Conservation (phyloP, 2,113 vertebrate genomes). For the Synodontis membranacea region DNA sequence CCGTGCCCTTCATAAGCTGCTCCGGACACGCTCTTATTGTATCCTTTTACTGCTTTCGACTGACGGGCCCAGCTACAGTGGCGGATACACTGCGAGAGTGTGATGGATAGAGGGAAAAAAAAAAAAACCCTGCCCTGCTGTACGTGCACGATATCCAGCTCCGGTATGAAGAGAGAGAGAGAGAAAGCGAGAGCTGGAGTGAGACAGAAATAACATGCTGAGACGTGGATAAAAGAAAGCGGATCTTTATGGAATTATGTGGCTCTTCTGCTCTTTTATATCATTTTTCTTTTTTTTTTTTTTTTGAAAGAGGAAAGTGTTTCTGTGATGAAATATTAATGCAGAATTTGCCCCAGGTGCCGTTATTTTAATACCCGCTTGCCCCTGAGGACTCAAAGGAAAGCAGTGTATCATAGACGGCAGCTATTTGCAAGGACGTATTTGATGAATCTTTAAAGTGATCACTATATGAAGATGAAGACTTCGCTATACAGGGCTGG, state of each 20-base stretch:
- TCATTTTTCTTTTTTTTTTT: conserved; percentile 65
- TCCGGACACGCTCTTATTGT: conserved; percentile 74
- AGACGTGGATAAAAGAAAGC: conserved; percentile 68
- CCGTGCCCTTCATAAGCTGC: conserved; percentile 70
- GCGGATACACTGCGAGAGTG: conserved; percentile 67
- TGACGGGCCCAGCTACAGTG: conserved; percentile 64
- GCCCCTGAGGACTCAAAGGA: conserved; percentile 58
- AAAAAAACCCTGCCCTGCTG: conserved; percentile 65
- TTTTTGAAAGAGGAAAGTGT: conserved; percentile 66
- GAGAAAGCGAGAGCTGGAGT: conserved; percentile 65
- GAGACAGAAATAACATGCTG: conserved; percentile 70
- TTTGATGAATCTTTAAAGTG: conserved; percentile 26
- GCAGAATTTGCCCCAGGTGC: conserved; percentile 72
- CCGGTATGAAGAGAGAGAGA: conserved; percentile 55
- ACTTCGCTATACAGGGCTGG: too few relatives aligned
- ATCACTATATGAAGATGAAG: not conserved
- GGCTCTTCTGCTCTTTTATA: conserved; percentile 66
- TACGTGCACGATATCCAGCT: conserved; percentile 63
- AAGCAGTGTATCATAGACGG: conserved; percentile 17
- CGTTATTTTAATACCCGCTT: conserved; percentile 70
- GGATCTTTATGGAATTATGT: conserved; percentile 72
- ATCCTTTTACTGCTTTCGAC: conserved; percentile 71
- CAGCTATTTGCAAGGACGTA: conserved; percentile 9
- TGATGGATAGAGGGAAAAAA: conserved; percentile 57
- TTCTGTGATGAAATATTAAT: conserved; percentile 78